Evolutionary conservation across 2,797 vertebrate genomes (phyloP).

Genomic region (Ptychadena robeensis): DNA sequence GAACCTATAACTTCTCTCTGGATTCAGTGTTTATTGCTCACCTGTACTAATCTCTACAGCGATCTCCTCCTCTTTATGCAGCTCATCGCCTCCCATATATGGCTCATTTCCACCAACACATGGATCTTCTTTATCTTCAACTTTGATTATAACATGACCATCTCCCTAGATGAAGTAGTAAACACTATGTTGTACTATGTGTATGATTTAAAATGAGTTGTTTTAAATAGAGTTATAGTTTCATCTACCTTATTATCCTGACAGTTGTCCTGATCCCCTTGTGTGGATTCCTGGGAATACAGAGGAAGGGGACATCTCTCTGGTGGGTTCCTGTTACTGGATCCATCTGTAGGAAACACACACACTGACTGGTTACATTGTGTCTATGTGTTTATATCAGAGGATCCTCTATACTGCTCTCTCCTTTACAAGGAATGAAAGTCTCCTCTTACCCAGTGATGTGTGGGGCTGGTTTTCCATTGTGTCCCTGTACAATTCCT

Average conservation of each 20-base stretch:
- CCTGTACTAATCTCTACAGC: background rate
- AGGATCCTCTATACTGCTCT: background rate
- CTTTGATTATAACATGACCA: background rate
- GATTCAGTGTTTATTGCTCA: background rate
- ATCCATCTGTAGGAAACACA: too few species aligned
- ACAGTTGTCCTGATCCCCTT: background rate
- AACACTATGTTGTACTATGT: background rate
- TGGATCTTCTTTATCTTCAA: background rate
- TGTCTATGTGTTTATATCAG: too few species aligned
- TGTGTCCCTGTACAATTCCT: background rate
- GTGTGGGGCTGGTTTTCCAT: background rate
- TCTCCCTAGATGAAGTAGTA: background rate
- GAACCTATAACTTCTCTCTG: background rate
- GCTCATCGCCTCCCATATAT: background rate
- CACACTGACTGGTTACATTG: too few species aligned
- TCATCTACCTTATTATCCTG: background rate
- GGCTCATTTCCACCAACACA: too few species aligned
- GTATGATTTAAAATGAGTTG: background rate
- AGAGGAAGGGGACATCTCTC: background rate
- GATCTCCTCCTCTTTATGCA: background rate
- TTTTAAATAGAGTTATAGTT: background rate
- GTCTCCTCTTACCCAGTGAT: background rate
- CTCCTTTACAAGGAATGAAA: background rate
- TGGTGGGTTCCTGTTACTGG: too few species aligned
- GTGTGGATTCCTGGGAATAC: background rate